Evolutionary conservation across 2,888 invertebrate species (phyloP).

Genomic region (Lasioglossum malachurum): DNA sequence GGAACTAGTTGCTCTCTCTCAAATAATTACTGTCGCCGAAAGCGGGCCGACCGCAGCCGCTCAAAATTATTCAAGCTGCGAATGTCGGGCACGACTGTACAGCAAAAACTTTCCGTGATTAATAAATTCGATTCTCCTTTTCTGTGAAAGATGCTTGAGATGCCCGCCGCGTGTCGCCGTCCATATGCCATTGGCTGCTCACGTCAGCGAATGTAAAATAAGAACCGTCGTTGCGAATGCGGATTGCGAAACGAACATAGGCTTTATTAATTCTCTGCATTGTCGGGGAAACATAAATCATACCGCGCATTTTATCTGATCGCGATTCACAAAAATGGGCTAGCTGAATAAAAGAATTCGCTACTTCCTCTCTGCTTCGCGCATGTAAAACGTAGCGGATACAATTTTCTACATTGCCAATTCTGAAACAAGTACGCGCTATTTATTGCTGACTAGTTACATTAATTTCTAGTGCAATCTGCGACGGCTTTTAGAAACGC

Average conservation of each 20-base stretch:
- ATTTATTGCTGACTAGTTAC: too few species aligned
- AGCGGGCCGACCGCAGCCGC: not conserved
- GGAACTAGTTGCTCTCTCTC: not conserved
- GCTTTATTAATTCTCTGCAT: not conserved
- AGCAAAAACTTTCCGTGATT: not conserved
- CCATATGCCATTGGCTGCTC: not conserved
- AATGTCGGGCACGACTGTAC: not conserved
- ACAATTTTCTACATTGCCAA: not conserved
- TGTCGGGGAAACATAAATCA: not conserved
- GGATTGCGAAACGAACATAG: not conserved
- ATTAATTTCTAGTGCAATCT: too few species aligned
- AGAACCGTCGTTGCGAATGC: not conserved
- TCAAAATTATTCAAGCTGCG: not conserved
- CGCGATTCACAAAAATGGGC: not conserved
- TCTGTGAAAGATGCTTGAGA: not conserved
- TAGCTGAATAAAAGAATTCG: not conserved
- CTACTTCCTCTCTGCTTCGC: not conserved
- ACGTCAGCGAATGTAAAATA: not conserved
- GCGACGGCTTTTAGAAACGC: too few species aligned
- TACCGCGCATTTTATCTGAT: not conserved
- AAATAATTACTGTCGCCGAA: not conserved
- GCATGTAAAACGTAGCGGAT: not conserved
- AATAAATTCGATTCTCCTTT: not conserved
- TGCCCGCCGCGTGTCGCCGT: not conserved
- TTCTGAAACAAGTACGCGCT: not conserved